These are phyloP conservation scores for Caenorhabditis sp. DNA, from an alignment of 2,888 invertebrate species.

Conservation along the genomic window DNA sequence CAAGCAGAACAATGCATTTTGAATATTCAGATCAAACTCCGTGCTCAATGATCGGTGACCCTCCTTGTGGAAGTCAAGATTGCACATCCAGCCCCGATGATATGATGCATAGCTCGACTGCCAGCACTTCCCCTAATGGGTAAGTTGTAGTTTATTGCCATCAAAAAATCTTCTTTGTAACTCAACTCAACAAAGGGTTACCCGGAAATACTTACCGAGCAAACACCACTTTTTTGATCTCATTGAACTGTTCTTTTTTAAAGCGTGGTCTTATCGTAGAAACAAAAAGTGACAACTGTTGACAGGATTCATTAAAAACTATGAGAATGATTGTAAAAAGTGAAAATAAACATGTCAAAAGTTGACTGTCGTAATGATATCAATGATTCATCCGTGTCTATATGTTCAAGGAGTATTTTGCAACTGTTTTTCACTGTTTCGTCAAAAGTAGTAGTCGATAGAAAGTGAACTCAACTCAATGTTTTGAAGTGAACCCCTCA, in stretches of 20 bases:
- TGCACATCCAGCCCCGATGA: conserved; percentile 28
- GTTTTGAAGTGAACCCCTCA: neutral
- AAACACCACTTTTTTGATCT: conserved; percentile 41
- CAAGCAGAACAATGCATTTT: no score
- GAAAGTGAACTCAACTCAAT: neutral
- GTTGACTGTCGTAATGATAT: neutral
- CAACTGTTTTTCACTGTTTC: neutral
- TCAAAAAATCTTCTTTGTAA: no score
- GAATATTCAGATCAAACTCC: conserved; percentile 29
- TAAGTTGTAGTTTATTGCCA: conserved; percentile 9
- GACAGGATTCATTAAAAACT: conserved; percentile 13
- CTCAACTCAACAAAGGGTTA: no score
- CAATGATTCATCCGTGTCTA: neutral
- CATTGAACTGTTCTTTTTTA: conserved; percentile 5
- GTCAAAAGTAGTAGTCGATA: no score
- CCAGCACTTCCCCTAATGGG: conserved; percentile 40
- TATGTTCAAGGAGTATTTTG: neutral
- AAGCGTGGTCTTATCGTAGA: neutral
- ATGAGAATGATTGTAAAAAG: neutral
- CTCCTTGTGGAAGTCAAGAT: conserved; percentile 35
- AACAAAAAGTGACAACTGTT: neutral
- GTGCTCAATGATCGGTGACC: conserved; percentile 22
- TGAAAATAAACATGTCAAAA: conserved; percentile 9
- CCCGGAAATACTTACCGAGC: no score
- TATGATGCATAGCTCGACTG: conserved; percentile 12